A percentile compares a stretch with the other conserved stretches of the same genome.
These are phyloP conservation scores for Prionailurus bengalensis DNA, from an alignment of 2,113 vertebrate genomes.

Conservation along the genomic window DNA sequence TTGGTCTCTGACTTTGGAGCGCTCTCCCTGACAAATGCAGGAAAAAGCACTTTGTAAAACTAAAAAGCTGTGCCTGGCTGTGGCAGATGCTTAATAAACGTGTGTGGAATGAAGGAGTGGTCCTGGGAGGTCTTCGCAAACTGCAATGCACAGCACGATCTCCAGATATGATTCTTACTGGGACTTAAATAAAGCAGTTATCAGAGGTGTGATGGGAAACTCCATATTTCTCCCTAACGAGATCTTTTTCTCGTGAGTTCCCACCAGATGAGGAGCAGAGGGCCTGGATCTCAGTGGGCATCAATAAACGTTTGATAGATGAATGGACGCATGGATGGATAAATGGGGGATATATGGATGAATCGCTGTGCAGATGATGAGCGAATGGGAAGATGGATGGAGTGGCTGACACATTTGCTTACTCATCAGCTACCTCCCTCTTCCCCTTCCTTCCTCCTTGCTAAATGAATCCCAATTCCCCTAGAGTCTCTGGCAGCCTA, in stretches of 20 bases:
- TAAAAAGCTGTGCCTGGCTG: slow-evolving; percentile 60
- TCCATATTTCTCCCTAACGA: slow-evolving; percentile 80
- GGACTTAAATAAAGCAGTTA: slow-evolving; percentile 76
- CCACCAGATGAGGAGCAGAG: slow-evolving; percentile 49
- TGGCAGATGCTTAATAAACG: slow-evolving; percentile 59
- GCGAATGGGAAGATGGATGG: slow-evolving; percentile 55
- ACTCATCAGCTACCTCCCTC: background rate
- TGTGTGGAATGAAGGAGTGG: slow-evolving; percentile 77
- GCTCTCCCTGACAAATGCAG: slow-evolving; percentile 58
- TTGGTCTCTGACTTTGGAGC: slow-evolving; percentile 13
- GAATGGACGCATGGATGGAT: slow-evolving; percentile 33
- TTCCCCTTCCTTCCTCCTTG: background rate
- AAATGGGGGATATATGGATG: slow-evolving; percentile 39
- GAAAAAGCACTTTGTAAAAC: slow-evolving; percentile 73
- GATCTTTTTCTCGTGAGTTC: slow-evolving; percentile 73
- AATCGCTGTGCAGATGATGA: background rate
- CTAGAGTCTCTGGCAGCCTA: background rate
- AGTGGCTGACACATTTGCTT: background rate
- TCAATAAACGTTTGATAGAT: slow-evolving; percentile 72
- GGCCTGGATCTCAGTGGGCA: slow-evolving; percentile 65
- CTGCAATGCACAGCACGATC: slow-evolving; percentile 54
- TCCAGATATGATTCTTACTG: slow-evolving; percentile 71
- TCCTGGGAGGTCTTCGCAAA: slow-evolving; percentile 65
- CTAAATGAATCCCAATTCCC: slow-evolving; percentile 51
- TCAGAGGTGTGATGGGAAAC: slow-evolving; percentile 79